A percentile compares a stretch with the other conserved stretches of the same genome.
Conservation (phyloP, 1,140 invertebrate species). For the Cyphomyrmex costatus region DNA sequence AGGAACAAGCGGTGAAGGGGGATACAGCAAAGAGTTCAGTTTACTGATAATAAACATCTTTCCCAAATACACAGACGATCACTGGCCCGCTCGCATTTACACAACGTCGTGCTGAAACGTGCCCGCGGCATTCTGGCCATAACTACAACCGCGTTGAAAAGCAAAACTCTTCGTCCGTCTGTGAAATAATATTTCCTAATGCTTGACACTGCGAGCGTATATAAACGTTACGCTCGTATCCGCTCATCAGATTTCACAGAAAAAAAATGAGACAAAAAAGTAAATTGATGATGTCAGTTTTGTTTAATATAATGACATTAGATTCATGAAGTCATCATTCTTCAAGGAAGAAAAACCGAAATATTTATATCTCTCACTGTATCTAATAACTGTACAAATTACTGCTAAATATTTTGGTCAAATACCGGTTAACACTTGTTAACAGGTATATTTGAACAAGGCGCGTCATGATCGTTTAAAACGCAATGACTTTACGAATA, state of each 20-base stretch:
- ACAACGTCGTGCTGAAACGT: constrained; percentile 41
- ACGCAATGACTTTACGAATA: background rate
- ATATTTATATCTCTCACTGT: background rate
- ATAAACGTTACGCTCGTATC: background rate
- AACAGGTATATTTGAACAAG: background rate
- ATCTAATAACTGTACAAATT: background rate
- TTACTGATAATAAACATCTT: constrained; percentile 78
- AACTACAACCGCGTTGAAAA: background rate
- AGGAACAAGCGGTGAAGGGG: constrained; percentile 30
- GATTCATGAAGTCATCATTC: background rate
- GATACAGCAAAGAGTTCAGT: constrained; percentile 60
- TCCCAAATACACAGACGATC: constrained; percentile 62
- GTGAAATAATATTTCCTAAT: constrained; percentile 27
- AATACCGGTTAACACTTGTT: background rate
- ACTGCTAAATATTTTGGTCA: background rate
- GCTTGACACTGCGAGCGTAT: background rate
- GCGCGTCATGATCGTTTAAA: background rate
- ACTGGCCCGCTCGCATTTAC: constrained; percentile 51
- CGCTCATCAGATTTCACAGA: background rate
- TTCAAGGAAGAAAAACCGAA: background rate
- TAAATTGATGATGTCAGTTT: background rate
- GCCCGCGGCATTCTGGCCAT: constrained; percentile 16
- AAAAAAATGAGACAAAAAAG: background rate
- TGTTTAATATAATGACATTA: background rate
- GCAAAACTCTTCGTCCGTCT: background rate